A percentile compares a stretch with the other conserved stretches of the same genome.
Conservation (phyloP, 2,888 invertebrate species). For the Aricia artaxerxes region DNA sequence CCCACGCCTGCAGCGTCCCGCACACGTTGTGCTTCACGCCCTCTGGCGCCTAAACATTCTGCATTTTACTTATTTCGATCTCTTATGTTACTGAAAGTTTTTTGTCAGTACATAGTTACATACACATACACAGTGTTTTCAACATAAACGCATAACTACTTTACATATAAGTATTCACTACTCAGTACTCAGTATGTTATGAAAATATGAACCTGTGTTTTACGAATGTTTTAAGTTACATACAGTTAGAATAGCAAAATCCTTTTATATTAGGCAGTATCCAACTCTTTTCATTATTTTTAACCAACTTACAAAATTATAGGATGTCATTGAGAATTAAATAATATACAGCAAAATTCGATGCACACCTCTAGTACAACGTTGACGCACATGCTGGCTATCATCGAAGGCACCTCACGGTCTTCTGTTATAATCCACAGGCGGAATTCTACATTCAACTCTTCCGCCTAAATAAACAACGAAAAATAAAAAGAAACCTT, state of each 20-base stretch:
- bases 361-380: constrained; percentile 67
- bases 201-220: no score
- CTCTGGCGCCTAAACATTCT: constrained; percentile 83
- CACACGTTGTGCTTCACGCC: constrained; percentile 91
- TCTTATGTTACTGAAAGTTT: constrained; percentile 31
- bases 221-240: no score
- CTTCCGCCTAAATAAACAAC: constrained; percentile 50
- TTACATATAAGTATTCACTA: no score
- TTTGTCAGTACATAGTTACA: background rate
- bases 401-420: constrained; percentile 86
- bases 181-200: no score
- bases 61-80: no score
- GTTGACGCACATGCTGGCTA: constrained; percentile 89
- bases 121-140: no score
- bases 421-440: constrained; percentile 94
- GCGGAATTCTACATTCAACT: constrained; percentile 64
- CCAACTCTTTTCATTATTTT: no score
- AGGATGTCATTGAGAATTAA: no score
- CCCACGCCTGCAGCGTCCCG: constrained; percentile 87
- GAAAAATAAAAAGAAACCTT: background rate
- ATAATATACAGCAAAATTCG: background rate
- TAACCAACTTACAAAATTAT: no score
- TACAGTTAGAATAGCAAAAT: no score
- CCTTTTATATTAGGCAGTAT: no score
- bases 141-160: no score